These are phyloP conservation scores for Stratiolaelaps scimitus DNA, from an alignment of 1,140 invertebrate species.

Conservation along the genomic window DNA sequence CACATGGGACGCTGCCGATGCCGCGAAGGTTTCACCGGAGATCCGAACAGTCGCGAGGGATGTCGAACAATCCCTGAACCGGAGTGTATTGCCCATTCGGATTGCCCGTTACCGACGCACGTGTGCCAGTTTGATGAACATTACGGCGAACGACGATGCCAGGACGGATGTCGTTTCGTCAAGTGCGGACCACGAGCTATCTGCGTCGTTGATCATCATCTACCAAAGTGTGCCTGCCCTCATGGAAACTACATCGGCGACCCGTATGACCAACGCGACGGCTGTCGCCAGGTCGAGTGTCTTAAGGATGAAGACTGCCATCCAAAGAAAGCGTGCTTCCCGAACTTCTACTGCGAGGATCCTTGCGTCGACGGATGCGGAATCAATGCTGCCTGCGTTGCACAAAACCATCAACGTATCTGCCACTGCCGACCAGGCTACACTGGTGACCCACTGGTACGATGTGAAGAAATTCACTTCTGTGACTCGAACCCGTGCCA, in stretches of 20 bases:
- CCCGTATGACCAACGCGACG: slow-evolving; percentile 56
- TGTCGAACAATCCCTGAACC: slow-evolving; percentile 47
- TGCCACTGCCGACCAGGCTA: slow-evolving; percentile 59
- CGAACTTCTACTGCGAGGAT: slow-evolving; percentile 58
- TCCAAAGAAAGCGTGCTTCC: slow-evolving; percentile 55
- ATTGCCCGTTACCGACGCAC: slow-evolving; percentile 44
- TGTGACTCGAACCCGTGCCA: slow-evolving; percentile 70
- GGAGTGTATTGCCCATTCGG: slow-evolving; percentile 33
- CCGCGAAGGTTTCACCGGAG: slow-evolving; percentile 60
- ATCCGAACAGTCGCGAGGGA: slow-evolving; percentile 72
- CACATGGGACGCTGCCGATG: slow-evolving; percentile 60
- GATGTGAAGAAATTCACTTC: slow-evolving; percentile 40
- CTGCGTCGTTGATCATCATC: slow-evolving; percentile 65
- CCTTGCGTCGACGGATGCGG: slow-evolving; percentile 52
- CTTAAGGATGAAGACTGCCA: slow-evolving; percentile 62
- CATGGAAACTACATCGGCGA: slow-evolving; percentile 62
- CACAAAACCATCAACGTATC: slow-evolving; percentile 59
- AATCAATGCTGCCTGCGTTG: slow-evolving; percentile 69
- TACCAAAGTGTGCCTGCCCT: slow-evolving; percentile 72
- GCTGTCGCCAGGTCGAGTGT: slow-evolving; percentile 65
- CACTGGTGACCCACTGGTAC: slow-evolving; percentile 39
- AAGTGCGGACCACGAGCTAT: slow-evolving; percentile 69
- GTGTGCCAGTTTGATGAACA: slow-evolving; percentile 49
- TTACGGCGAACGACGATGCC: slow-evolving; percentile 47
- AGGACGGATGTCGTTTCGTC: slow-evolving; percentile 62